Base-by-base conservation (phyloP, 1,140 invertebrate genomes). In the Oedothorax gibbosus region DNA sequence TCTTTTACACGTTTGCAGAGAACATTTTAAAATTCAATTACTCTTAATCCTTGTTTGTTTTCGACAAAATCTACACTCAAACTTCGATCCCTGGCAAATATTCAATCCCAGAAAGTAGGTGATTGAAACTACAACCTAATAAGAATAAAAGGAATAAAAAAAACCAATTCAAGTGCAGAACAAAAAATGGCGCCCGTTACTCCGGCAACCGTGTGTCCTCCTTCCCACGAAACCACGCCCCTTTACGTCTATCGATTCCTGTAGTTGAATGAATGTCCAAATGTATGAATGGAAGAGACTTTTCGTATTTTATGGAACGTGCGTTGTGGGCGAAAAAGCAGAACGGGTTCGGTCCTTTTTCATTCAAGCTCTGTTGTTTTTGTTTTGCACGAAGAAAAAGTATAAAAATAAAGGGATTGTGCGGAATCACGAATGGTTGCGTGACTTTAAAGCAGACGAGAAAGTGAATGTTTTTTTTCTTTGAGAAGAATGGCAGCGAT, bases 171-270 rank as follows among this genome's bases (percentile, higher is more conserved):
- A 64, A 77, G 21, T 49, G 35, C 15, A 50, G 56, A 56, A 50
- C n/a, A 18, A 53, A 64, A 77, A 77, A 77, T 65, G 65, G 11
- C 35, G n/a, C 51, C 35, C n/a, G 75, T 77, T 77, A 10, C 75
- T 49, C 9, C 51, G 60, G 75, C 57, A 64, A 77, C 75, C 35
- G 57, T 51, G 75, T 77, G 75, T 57, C 75, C 75, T 77, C 35
- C n/a, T 77, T 77, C 51, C n/a, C 14, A 1, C 54, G 12, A 64
- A 50, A 15, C 75, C 75, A 62, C 75, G 75, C 75, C 75, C 69
- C 69, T 77, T 62, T 35, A 21, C 60, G 57, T 56, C 75, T 77
- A 77, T 77, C 57, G 75, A 77, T 77, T 77, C n/a, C 57, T 75
- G 53, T 56, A 15, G n/a, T 21, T 75, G 72, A 75, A 75, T 75